A percentile compares a stretch with the other conserved stretches of the same genome.
Conservation (phyloP, 2,797 vertebrate genomes). For the Paedocypris micromegethes region DNA sequence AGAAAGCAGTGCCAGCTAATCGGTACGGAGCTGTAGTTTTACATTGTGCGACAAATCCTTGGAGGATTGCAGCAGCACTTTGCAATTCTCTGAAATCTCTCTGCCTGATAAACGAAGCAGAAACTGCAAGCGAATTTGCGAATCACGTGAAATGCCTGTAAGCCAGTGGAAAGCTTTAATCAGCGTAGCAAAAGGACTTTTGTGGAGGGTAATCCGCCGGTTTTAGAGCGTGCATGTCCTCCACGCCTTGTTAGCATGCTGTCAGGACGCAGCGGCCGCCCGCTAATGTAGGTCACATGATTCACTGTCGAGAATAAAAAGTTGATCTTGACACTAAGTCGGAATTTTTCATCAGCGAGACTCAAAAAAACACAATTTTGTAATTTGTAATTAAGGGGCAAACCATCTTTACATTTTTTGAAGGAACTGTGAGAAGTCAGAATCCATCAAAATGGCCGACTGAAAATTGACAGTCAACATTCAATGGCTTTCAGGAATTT, state of each 20-base stretch:
- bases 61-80: no score
- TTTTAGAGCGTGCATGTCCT: constrained; percentile 17
- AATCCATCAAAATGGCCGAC: no score
- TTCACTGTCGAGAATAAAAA: constrained; percentile 16
- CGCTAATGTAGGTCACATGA: constrained; percentile 29
- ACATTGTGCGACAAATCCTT: no score
- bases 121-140: not conserved
- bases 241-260: constrained; percentile 24
- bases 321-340: constrained; percentile 9
- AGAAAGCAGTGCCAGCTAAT: no score
- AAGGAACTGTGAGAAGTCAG: no score
- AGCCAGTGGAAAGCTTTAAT: constrained; percentile 5
- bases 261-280: constrained; percentile 25
- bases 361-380: no score
- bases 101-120: not conserved
- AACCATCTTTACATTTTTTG: no score
- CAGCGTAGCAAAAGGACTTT: constrained; percentile 14
- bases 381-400: no score
- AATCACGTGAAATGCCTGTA: constrained; percentile 6
- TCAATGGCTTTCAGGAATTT: no score
- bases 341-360: not conserved
- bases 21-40: no score
- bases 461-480: no score
- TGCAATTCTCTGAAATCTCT: no score
- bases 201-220: constrained; percentile 9